Base-by-base conservation (phyloP, 2,888 invertebrate genomes). In the Liodrosophila aerea region DNA sequence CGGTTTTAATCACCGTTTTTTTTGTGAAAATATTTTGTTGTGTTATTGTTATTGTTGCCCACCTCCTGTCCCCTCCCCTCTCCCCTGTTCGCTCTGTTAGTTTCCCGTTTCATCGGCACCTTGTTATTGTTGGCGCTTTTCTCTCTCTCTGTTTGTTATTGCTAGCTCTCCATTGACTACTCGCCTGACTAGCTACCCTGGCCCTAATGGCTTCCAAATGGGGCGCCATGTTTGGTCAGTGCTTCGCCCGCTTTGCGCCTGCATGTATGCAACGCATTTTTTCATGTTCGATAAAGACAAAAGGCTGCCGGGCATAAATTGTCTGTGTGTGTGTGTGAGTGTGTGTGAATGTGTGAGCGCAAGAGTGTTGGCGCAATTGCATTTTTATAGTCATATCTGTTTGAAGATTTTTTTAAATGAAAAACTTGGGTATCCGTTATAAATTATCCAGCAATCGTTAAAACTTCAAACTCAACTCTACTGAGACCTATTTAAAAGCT, bases 231-330 rank as follows among this genome's bases (percentile, higher is more conserved):
- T 65, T 76, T 73, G 73, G 44, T 44, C 59, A 58, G 46, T 64
- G 58, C 58, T 39, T 51, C n/a, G 7, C 47, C 18, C 27, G 5
- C n/a, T 18, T 1, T 15, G n/a, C 11, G 36, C 1, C 37, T 37
- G 27, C 39, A 44, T 65, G 33, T 75, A 58, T 73, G 65, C 61
- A 69, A 71, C 82, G 76, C 64, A 56, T 62, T 84, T 73, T 80
- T 73, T 76, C 75, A 77, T 65, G 68, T 68, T 82, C 85, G 58
- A 82, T 81, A 82, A 77, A 82, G 84, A 84, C 71, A 78, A 84
- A 64, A 59, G 52, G 52, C 54, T 63, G 16, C 29, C 33, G 53
- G 76, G 53, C 41, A 41, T 46, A 44, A 51, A 39, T 53, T 44
- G 40, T 12, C 27, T 18, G 7, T 12, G 58, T 34, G 30, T 12